phyloP scores from a whole-genome alignment of 1,140 invertebrate genomes.

The Lordiphosa mommai region DNA sequence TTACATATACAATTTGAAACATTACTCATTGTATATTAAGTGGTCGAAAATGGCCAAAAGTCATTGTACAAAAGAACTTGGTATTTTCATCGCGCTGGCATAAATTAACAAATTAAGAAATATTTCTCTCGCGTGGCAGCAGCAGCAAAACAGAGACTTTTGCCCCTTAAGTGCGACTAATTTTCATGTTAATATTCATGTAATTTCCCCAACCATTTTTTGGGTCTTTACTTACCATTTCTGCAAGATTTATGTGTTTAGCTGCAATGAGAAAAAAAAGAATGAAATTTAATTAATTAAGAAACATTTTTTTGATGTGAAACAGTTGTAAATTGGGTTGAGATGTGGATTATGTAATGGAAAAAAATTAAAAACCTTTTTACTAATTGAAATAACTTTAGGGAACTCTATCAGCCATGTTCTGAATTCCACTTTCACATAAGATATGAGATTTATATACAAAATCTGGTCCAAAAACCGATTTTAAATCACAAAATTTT shows the following conservation, averaged over 20 bases:
- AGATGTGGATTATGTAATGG: no score
- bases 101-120: constrained; percentile 67
- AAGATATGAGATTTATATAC: no score
- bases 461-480: no score
- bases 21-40: constrained; percentile 73
- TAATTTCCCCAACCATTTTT: constrained; percentile 38
- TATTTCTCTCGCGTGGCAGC: constrained; percentile 52
- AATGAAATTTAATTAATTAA: constrained; percentile 21
- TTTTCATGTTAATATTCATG: constrained; percentile 52
- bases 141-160: constrained; percentile 22
- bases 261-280: constrained; percentile 42
- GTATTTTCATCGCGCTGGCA: constrained; percentile 34
- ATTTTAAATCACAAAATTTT: no score
- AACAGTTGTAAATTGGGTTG: no score
- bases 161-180: constrained; percentile 39
- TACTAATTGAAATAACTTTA: constrained; percentile 7
- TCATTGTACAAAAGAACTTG: no score
- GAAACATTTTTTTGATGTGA: no score
- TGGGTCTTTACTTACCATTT: constrained; percentile 63
- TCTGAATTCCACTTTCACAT: constrained; percentile 9
- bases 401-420: no score
- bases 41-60: constrained; percentile 49
- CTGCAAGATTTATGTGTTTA: constrained; percentile 41
- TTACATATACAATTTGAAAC: constrained; percentile 75
- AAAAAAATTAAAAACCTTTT: not conserved